Percentiles rank a stretch among this genome's conserved stretches.
These are phyloP conservation scores for Lamprologus callipterus DNA, from an alignment of 2,113 vertebrate genomes.

Conservation along the genomic window DNA sequence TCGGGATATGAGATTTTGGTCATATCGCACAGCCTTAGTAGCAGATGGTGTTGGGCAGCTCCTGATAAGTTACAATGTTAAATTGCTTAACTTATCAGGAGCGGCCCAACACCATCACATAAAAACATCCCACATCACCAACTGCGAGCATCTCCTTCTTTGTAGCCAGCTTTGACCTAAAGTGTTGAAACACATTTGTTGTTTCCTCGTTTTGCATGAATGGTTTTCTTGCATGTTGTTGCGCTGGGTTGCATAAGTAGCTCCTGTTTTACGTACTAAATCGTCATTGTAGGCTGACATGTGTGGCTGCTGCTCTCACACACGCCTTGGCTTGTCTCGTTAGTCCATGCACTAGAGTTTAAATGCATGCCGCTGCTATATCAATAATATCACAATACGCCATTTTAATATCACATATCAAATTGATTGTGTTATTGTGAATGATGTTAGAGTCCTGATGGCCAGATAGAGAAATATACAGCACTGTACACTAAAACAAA, in stretches of 20 bases:
- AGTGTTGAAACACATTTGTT: background rate
- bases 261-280: background rate
- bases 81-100: background rate
- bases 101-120: background rate
- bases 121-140: background rate
- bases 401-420: background rate
- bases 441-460: background rate
- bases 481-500: background rate
- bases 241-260: background rate
- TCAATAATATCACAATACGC: background rate
- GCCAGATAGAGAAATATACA: background rate
- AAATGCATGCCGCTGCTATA: background rate
- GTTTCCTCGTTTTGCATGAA: background rate
- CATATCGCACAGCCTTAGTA: background rate
- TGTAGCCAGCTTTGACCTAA: background rate
- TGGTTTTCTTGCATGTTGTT: background rate
- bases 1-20: too few species aligned
- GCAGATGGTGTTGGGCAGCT: background rate
- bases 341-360: background rate
- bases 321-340: background rate
- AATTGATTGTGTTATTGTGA: background rate
- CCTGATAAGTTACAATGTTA: background rate
- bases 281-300: background rate
- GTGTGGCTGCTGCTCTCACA: background rate
- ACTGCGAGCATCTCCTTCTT: background rate